phyloP scores from a whole-genome alignment of 2,113 vertebrate genomes.

The Argyrosomus japonicus region DNA sequence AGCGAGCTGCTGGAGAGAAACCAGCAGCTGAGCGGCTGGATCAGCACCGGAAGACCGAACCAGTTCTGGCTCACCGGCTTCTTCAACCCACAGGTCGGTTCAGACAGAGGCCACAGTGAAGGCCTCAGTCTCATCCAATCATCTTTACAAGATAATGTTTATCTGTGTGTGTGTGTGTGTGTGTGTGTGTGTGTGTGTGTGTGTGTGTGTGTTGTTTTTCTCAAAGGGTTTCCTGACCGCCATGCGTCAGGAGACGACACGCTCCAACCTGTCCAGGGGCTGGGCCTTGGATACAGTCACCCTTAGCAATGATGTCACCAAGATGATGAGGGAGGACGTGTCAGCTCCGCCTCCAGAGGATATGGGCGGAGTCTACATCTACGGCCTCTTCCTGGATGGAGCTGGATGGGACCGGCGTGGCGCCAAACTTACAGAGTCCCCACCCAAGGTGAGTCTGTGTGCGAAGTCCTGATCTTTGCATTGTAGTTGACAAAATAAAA shows the following conservation, averaged over 20 bases:
- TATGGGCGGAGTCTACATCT: conserved; percentile 87
- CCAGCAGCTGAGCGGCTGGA: conserved; percentile 87
- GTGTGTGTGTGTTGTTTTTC: neutral
- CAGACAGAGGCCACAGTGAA: neutral
- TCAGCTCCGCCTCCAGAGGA: conserved; percentile 83
- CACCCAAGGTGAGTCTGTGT: conserved; percentile 81
- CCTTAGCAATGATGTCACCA: conserved; percentile 87
- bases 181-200: neutral
- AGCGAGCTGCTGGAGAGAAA: conserved; percentile 89
- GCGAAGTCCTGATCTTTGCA: no score
- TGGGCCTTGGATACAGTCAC: conserved; percentile 88
- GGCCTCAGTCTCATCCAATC: neutral
- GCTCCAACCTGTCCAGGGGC: conserved; percentile 83
- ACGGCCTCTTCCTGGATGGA: conserved; percentile 87
- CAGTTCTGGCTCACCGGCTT: conserved; percentile 91
- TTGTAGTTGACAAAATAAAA: neutral
- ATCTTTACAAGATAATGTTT: neutral
- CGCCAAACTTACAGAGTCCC: conserved; percentile 80
- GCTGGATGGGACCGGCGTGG: conserved; percentile 87
- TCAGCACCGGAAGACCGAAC: conserved; percentile 81
- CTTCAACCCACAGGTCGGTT: conserved; percentile 88
- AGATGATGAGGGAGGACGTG: conserved; percentile 89
- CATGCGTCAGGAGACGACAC: conserved; percentile 89
- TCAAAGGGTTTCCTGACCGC: conserved; percentile 88
- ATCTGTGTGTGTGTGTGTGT: neutral